Evolutionary conservation across 2,797 vertebrate species (phyloP).

Genomic region (Microhierax caerulescens): DNA sequence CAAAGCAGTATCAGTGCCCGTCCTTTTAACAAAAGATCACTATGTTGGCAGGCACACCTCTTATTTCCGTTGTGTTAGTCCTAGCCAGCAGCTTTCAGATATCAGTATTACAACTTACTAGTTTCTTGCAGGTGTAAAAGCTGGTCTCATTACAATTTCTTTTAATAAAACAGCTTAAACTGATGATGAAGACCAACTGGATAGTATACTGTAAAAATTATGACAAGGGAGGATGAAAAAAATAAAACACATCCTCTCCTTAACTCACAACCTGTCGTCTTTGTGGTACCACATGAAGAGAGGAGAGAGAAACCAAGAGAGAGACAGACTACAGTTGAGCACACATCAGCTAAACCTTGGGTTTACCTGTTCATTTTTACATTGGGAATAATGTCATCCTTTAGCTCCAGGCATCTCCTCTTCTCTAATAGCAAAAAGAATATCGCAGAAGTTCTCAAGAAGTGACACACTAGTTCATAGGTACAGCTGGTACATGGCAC

Average conservation of each 20-base stretch:
- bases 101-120: not conserved
- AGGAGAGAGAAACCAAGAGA: not conserved
- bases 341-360: not conserved
- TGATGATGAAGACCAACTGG: conserved; percentile 9
- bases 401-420: not conserved
- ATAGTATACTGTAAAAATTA: not conserved
- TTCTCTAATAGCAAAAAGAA: not conserved
- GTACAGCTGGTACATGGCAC: not conserved
- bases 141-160: conserved; percentile 1
- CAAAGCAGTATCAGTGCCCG: conserved; percentile 29
- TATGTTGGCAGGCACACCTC: not conserved
- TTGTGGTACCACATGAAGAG: not conserved
- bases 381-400: not conserved
- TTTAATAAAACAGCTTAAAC: conserved; percentile 12
- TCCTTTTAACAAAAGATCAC: conserved; percentile 40
- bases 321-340: not conserved
- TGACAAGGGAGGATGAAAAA: not conserved
- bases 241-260: not conserved
- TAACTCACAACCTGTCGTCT: not conserved
- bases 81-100: conserved; percentile 32
- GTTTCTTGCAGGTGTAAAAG: conserved; percentile 36
- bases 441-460: not conserved
- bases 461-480: not conserved
- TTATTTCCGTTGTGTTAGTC: not conserved
- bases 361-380: not conserved